These are phyloP conservation scores for Archilochus colubris DNA, from an alignment of 2,113 vertebrate species.

Conservation along the genomic window DNA sequence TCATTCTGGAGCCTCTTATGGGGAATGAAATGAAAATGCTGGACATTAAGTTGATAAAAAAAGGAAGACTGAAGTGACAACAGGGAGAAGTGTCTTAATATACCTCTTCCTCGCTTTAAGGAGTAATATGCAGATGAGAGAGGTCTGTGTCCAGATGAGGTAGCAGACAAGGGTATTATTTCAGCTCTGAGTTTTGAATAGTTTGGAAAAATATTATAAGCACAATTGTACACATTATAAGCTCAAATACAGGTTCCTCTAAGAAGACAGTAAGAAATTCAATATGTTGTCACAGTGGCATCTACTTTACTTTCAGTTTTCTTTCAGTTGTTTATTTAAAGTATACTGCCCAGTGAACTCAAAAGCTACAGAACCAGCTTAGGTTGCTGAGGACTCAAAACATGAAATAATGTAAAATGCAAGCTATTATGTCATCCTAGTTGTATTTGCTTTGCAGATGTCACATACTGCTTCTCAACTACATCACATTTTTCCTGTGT, in stretches of 20 bases:
- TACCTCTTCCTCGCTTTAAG: background rate
- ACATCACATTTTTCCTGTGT: background rate
- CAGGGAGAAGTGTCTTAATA: background rate
- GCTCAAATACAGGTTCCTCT: background rate
- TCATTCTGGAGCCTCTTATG: background rate
- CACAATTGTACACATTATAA: background rate
- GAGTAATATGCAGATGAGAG: background rate
- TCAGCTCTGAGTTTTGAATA: background rate
- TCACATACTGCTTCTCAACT: background rate
- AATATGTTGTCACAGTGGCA: background rate
- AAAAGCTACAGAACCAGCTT: background rate
- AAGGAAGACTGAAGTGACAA: background rate
- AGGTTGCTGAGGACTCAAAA: background rate
- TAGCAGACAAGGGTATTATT: background rate
- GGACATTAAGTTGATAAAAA: background rate
- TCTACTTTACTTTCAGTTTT: background rate
- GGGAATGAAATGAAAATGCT: background rate
- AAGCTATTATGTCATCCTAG: background rate
- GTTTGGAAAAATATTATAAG: background rate
- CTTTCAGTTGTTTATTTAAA: background rate
- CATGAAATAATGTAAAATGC: background rate
- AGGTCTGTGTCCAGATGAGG: background rate
- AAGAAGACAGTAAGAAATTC: background rate
- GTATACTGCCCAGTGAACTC: background rate
- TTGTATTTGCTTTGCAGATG: background rate